A percentile compares a stretch with the other conserved stretches of the same genome.
phyloP scores from a whole-genome alignment of 2,797 vertebrate species.

The Liasis olivaceus region DNA sequence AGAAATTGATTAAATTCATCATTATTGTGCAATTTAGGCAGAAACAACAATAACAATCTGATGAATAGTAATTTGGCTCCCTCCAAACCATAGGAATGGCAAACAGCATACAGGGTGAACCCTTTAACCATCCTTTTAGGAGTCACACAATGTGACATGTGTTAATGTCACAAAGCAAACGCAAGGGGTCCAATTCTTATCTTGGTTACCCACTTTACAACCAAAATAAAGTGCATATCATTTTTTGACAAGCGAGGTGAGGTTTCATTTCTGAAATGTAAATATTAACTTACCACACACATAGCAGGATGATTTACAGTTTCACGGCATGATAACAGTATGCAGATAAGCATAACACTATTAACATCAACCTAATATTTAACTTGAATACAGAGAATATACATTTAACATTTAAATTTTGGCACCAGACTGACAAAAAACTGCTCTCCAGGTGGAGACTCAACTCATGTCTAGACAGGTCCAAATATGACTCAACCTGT shows the following conservation, averaged over 20 bases:
- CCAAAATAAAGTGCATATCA: neutral
- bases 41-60: neutral
- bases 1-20: neutral
- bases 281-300: neutral
- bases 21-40: neutral
- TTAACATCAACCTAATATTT: neutral
- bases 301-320: neutral
- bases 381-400: neutral
- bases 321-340: neutral
- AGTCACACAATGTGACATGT: neutral
- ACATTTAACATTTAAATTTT: neutral
- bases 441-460: neutral
- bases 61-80: neutral
- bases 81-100: neutral
- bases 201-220: neutral
- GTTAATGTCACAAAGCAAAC: neutral
- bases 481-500: neutral
- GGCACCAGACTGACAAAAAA: neutral
- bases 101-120: neutral
- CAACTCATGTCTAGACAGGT: neutral
- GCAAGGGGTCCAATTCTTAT: neutral
- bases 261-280: neutral
- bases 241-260: neutral
- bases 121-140: neutral
- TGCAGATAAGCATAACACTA: neutral